Evolutionary conservation across 64 coral and sea anemone genomes (phyloP), one percentile per base, ranked within the genome.

Genomic region (Astreopora myriophthalma): DNA sequence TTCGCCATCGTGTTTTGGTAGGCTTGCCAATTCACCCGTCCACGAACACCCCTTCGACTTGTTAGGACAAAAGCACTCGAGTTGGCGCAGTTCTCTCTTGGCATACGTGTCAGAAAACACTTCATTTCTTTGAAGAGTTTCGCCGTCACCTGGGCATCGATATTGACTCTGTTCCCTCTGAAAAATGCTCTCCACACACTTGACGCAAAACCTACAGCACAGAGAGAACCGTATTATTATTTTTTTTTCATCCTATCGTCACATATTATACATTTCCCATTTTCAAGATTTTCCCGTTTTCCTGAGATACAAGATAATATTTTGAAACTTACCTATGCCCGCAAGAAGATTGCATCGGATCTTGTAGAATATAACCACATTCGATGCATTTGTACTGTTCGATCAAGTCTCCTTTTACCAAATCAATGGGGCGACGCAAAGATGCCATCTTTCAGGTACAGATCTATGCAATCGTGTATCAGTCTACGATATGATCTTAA

Each of bases 311-410:
- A n/a, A n/a, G n/a, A n/a, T n/a, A n/a, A n/a, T n/a, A n/a, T n/a
- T n/a, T n/a, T n/a, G n/a, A n/a, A 85, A 70, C 87, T 86, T 90
- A 68, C 93, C 93, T 95, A 79, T 95, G 93, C 12, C 87, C 93
- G 28, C 93, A 95, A 7, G 60, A 60, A 1, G 93, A 71, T 61
- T 95, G 93, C 34, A 30, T 69, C 5, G 93, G 93, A 49, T 95
- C 62, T 70, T 91, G 86, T n/a, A 95, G 31, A 70, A 87, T 61
- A 19, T 71, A 63, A 34, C 36, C 26, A 57, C 93, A 95, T 9
- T 66, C 28, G 8, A 74, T 88, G 34, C 93, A 95, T 73, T 20
- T 95, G 22, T 91, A 91, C 22, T 34, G 5, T 20, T 75, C 38
- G 14, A 17, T 17, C 33, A 46, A n/a, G 3, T 39, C 33, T 39